Base-by-base conservation (phyloP, 2,113 vertebrate species). In the Elachura formosa region DNA sequence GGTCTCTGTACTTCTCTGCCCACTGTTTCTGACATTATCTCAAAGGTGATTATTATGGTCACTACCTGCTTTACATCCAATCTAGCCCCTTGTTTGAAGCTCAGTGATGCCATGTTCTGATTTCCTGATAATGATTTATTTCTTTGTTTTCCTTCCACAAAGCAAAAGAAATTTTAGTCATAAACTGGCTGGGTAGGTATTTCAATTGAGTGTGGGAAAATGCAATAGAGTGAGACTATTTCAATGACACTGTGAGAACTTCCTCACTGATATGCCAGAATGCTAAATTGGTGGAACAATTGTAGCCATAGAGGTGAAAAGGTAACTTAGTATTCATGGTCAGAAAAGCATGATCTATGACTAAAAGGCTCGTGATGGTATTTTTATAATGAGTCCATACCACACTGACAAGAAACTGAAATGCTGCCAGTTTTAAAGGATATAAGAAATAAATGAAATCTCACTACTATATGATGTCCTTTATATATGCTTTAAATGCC, bases 161-260 rank as follows among this genome's bases (percentile, higher is more conserved):
- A 63, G 40, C 48, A 89, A 61, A 81, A 81, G 31, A 88, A 33
- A 63, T 74, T 84, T 77, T 59, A 74, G 46, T 51, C 15, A 71
- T 41, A 17, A 79, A 66, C 26, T 43, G 59, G 55, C 29, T 29
- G 23, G 54, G 31, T 58, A 71, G 55, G 36, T 77, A 88, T 93
- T 93, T 49, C 46, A 90, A 74, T 11, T 28, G 89, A 88, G 64
- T 94, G 83, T 97, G 95, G 94, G 95, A 97, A 96, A 97, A 92
- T 8, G 84, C 91, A 96, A 63, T 5, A 72, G 94, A 94, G 75
- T 95, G 88, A 94, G 69, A 94, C 95, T 87, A 10, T n/a, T 89
- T 48, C 90, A 95, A 80, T 81, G 94, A 95, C 76, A 92, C 56
- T 86, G 95, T 95, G 94, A 92, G 94, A 97, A 96, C 93, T 93